Percentiles rank a stretch among this genome's conserved stretches.
These are phyloP conservation scores for Drosophila koepferae DNA, from an alignment of 2,888 invertebrate species.

Conservation along the genomic window DNA sequence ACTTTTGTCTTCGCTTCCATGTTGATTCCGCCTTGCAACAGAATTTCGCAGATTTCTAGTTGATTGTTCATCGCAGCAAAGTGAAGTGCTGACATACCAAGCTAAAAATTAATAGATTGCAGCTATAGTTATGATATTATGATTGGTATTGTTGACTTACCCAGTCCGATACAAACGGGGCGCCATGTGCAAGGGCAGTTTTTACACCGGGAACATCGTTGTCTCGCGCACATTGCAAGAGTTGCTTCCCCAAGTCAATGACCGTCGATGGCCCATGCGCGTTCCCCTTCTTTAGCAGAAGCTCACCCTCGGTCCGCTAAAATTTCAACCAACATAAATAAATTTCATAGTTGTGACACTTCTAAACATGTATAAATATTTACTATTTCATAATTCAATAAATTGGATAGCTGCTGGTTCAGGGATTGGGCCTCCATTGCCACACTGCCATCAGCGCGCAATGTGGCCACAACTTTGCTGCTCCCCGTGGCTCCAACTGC, in stretches of 20 bases:
- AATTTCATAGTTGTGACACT: neutral
- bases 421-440: conserved; percentile 68
- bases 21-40: conserved; percentile 94
- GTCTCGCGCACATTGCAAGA: conserved; percentile 91
- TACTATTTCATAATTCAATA: conserved; percentile 82
- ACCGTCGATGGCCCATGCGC: conserved; percentile 69
- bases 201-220: conserved; percentile 92
- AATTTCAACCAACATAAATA: conserved; percentile 1
- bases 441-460: conserved; percentile 82
- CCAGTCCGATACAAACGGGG: conserved; percentile 97
- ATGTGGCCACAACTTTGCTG: conserved; percentile 82
- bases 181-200: conserved; percentile 92
- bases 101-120: conserved; percentile 85
- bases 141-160: conserved; percentile 85
- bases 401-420: conserved; percentile 69
- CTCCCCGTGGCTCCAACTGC: conserved; percentile 53
- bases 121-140: neutral
- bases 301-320: conserved; percentile 79
- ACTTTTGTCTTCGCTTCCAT: conserved; percentile 96
- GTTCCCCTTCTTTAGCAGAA: conserved; percentile 61
- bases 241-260: conserved; percentile 93
- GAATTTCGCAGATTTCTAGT: conserved; percentile 91
- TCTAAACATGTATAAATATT: conserved; percentile 39
- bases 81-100: conserved; percentile 96
- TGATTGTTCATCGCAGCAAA: conserved; percentile 94